Percentiles rank a stretch among this genome's conserved stretches.
Evolutionary conservation across 37 sponge, comb jelly and placozoan species (phyloP).

Genomic region (Beroe ovata): DNA sequence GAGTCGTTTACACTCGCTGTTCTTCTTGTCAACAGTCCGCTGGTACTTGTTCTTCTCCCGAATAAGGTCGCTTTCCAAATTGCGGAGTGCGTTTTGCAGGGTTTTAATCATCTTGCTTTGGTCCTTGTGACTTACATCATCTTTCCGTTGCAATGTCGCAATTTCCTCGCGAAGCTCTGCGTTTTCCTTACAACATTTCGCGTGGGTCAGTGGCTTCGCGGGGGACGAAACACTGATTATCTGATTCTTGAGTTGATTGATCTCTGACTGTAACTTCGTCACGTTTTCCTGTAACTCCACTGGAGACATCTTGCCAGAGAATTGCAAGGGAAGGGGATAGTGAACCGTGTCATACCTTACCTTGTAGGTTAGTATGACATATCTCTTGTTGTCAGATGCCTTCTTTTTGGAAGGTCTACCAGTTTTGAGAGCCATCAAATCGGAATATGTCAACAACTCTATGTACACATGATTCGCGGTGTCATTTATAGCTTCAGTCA

Average conservation of each 20-base stretch:
- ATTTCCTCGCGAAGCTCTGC: background rate
- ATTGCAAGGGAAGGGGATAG: constrained; percentile 48
- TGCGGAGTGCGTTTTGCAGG: constrained; percentile 9
- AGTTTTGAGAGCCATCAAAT: constrained; percentile 5
- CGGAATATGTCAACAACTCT: constrained; percentile 35
- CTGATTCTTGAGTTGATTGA: constrained; percentile 25
- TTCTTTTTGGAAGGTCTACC: background rate
- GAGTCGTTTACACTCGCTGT: constrained; percentile 10
- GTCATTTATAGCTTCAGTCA: constrained; percentile 9
- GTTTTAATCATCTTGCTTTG: constrained; percentile 29
- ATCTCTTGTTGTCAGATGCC: constrained; percentile 19
- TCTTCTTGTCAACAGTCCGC: constrained; percentile 42
- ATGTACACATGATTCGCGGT: constrained; percentile 21
- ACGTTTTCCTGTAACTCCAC: constrained; percentile 38
- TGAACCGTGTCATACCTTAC: constrained; percentile 56
- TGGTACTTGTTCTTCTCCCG: constrained; percentile 64
- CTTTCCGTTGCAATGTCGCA: background rate
- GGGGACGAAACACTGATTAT: constrained; percentile 41
- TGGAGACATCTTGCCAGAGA: constrained; percentile 34
- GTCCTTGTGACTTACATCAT: background rate
- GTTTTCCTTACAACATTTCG: constrained; percentile 17
- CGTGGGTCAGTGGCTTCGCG: background rate
- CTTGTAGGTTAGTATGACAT: constrained; percentile 37
- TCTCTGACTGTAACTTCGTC: constrained; percentile 36
- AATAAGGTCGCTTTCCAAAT: constrained; percentile 31